phyloP scores from a whole-genome alignment of 2,113 vertebrate species.

The Melanerpes aurifrons region DNA sequence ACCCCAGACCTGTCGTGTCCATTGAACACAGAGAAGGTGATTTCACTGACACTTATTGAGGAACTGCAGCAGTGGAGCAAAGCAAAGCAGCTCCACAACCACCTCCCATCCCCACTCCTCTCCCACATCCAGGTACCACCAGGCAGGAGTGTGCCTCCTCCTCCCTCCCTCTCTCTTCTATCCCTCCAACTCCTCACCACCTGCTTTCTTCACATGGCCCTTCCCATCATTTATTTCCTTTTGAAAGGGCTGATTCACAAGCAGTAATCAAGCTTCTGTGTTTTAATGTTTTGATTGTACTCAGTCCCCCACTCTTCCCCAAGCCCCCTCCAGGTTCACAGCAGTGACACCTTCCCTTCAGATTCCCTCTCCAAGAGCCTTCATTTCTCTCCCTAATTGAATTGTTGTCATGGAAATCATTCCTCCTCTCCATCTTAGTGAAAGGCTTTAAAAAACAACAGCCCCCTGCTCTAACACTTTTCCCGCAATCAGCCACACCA shows the following conservation, averaged over 20 bases:
- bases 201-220: neutral
- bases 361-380: slow-evolving; percentile 2
- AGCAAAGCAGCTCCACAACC: neutral
- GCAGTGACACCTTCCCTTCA: slow-evolving; percentile 28
- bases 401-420: slow-evolving; percentile 79
- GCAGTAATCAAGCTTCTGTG: neutral
- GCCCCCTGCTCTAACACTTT: neutral
- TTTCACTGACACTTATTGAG: rapidly evolving
- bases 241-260: neutral
- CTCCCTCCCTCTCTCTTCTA: neutral
- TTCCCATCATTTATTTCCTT: neutral
- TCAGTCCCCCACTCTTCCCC: neutral
- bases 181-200: neutral
- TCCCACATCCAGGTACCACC: neutral
- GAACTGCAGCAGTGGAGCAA: rapidly evolving
- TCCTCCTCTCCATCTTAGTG: slow-evolving; percentile 51
- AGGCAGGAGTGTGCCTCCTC: neutral
- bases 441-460: slow-evolving; percentile 24
- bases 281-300: neutral
- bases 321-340: neutral
- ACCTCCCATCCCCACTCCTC: neutral
- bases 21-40: neutral
- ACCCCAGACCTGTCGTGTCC: neutral
- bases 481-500: neutral
- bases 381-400: slow-evolving; percentile 45